A percentile compares a stretch with the other conserved stretches of the same genome.
These are phyloP conservation scores for Hyperopisus bebe DNA, from an alignment of 2,113 vertebrate species.

Conservation along the genomic window DNA sequence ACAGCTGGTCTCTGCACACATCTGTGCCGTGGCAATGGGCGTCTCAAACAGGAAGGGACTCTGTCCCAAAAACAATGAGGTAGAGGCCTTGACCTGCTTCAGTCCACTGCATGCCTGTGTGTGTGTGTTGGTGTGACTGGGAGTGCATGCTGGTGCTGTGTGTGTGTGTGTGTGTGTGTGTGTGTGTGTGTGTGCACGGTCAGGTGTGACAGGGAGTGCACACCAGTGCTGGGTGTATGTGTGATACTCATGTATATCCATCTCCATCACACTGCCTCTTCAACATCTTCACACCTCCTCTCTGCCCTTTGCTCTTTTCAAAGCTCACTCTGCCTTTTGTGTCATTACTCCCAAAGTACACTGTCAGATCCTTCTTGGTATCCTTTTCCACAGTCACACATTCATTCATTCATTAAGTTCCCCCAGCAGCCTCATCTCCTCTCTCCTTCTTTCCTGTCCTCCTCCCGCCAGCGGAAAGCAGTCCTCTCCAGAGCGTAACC, in stretches of 20 bases:
- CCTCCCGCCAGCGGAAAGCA: slow-evolving; percentile 23
- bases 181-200: slow-evolving; percentile 17
- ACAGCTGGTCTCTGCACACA: slow-evolving; percentile 34
- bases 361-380: not conserved
- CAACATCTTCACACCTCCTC: slow-evolving; percentile 13
- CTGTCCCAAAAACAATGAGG: slow-evolving; percentile 62
- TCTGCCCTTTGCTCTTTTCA: not conserved
- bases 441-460: slow-evolving; percentile 17
- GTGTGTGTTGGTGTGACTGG: slow-evolving; percentile 13
- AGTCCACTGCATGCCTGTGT: slow-evolving; percentile 36
- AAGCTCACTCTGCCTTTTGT: not conserved
- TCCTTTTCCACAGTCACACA: slow-evolving; percentile 10
- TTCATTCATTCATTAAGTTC: not conserved
- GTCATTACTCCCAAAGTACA: not conserved
- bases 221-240: not conserved
- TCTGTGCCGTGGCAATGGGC: slow-evolving; percentile 51
- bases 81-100: slow-evolving; percentile 51
- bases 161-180: slow-evolving; percentile 20
- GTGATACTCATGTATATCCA: not conserved
- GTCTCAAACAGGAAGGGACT: slow-evolving; percentile 64
- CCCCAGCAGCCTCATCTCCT: slow-evolving; percentile 5
- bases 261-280: not conserved
- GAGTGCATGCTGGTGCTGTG: slow-evolving; percentile 9
- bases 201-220: not conserved
- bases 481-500: slow-evolving; percentile 58